A percentile compares a stretch with the other conserved stretches of the same genome.
phyloP scores from a whole-genome alignment of 2,113 vertebrate species.

The Ginglymostoma cirratum region DNA sequence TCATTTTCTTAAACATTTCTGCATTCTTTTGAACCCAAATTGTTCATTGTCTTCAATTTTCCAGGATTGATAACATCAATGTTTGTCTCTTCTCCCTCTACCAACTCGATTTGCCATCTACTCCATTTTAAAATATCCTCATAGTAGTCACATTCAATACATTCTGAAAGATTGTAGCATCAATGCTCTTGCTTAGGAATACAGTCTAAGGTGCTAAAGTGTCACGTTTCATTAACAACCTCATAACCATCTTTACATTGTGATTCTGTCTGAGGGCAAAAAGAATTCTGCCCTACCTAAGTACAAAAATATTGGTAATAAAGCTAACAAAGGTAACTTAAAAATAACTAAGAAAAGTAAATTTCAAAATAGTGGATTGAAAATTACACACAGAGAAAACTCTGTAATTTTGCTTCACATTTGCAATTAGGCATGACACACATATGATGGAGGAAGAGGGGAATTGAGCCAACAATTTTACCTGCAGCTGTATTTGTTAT shows the following conservation, averaged over 20 bases:
- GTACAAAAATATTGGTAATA: background rate
- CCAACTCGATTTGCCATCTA: background rate
- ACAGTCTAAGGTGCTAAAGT: background rate
- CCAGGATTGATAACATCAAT: background rate
- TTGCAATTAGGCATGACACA: background rate
- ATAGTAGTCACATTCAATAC: background rate
- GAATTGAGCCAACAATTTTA: background rate
- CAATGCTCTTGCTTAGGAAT: background rate
- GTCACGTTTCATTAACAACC: background rate
- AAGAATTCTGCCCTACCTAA: background rate
- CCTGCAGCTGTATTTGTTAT: background rate
- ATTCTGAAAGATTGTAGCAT: background rate
- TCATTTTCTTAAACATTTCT: background rate
- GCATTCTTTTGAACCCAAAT: background rate
- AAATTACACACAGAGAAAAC: background rate
- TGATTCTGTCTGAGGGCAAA: background rate
- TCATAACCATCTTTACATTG: background rate
- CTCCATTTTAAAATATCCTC: background rate
- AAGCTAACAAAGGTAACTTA: background rate
- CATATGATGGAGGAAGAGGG: background rate
- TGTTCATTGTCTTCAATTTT: constrained; percentile 8
- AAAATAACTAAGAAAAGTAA: background rate
- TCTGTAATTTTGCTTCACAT: background rate
- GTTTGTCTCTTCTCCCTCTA: background rate
- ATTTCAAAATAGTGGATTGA: background rate